Evolutionary conservation across 2,113 vertebrate species (phyloP), one percentile per base, ranked within the genome.

Genomic region (Ondatra zibethicus): DNA sequence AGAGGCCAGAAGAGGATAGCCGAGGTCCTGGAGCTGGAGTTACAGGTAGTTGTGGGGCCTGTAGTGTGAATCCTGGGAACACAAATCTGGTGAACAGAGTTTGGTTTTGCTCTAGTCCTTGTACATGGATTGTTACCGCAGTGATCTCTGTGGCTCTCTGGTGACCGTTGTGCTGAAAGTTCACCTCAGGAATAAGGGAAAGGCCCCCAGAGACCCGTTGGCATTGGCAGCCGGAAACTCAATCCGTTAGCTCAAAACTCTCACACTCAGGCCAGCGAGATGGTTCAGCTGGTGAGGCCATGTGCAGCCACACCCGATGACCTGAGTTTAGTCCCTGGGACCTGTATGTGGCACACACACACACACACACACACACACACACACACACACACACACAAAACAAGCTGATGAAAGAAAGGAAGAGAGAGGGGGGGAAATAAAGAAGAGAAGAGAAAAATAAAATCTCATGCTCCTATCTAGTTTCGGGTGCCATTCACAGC

Each of bases 181-280:
- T 96, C 90, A 87, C 17, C 31, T 10, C 76, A 50, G 86, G 33
- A 58, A 91, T 42, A 88, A 14, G 27, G 70, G 68, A 78, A n/a
- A 78, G 42, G 65, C 88, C 88, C 45, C 73, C 82, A 68, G 63
- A 78, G 84, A 78, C 10, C 9, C 52, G 45, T 19, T 12, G n/a
- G n/a, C 31, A 86, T 0, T 77, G 66, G 73, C 66, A 96, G 82
- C 21, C 58, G 85, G 80, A 95, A 95, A 93, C 78, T n/a, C 61
- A 25, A 52, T 33, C 23, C 5, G 0, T 81, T 58, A 4, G 11
- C 16, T 86, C 39, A 55, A 76, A 55, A 89, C 36, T 17, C 3
- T 72, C 85, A 68, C 7, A 63, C 16, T 47, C 42, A 33, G 42
- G 42, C 2, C 42, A 86, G 25, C 10, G 23, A 25, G 10, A 50